A percentile compares a stretch with the other conserved stretches of the same genome.
These are phyloP conservation scores for Sturnira hondurensis DNA, from an alignment of 2,113 vertebrate genomes.

Conservation along the genomic window DNA sequence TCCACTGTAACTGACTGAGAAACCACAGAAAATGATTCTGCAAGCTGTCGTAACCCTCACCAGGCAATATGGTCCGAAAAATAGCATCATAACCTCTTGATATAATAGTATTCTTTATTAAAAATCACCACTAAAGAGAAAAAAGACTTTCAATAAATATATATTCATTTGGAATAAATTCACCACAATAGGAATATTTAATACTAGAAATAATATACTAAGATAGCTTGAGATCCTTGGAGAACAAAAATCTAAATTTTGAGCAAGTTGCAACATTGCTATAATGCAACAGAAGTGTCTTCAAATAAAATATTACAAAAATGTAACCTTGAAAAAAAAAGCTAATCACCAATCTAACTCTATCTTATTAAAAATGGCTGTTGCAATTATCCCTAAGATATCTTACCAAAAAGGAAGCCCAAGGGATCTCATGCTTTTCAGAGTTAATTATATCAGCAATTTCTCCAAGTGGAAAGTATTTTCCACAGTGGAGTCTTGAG, in stretches of 20 bases:
- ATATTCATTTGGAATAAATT: not conserved
- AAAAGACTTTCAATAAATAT: conserved; percentile 15
- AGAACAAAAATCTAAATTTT: conserved; percentile 34
- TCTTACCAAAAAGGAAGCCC: conserved; percentile 31
- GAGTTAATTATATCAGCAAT: conserved; percentile 48
- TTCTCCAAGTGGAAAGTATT: conserved; percentile 43
- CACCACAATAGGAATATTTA: conserved; percentile 19
- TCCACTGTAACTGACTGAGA: not conserved
- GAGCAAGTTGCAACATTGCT: conserved; percentile 35
- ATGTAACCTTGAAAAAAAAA: conserved; percentile 40
- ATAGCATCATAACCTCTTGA: not conserved
- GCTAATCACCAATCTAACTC: conserved; percentile 41
- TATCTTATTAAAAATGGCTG: conserved; percentile 54
- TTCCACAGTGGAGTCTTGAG: conserved; percentile 48
- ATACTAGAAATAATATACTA: conserved; percentile 33
- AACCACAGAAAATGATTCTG: not conserved
- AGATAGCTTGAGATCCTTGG: not conserved
- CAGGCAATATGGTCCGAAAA: not conserved
- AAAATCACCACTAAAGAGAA: conserved; percentile 26
- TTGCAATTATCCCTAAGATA: conserved; percentile 56
- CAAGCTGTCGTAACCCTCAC: not conserved
- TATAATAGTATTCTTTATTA: not conserved
- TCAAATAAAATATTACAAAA: conserved; percentile 47
- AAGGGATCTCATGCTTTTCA: conserved; percentile 18
- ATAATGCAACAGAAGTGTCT: conserved; percentile 13